phyloP scores from a whole-genome alignment of 2,113 vertebrate species.

The Etheostoma spectabile region DNA sequence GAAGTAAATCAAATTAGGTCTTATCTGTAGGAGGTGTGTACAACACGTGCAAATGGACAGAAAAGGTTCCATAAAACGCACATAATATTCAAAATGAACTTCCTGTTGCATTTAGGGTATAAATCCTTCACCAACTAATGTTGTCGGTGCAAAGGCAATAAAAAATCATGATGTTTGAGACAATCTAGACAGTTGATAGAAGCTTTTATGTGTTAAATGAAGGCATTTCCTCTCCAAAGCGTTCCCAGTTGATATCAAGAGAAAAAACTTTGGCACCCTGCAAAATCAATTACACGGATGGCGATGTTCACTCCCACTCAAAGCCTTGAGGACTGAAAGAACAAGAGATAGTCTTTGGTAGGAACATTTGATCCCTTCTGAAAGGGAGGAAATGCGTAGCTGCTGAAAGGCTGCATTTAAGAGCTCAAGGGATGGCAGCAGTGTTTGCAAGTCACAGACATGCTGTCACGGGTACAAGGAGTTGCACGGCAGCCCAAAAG shows the following conservation, averaged over 20 bases:
- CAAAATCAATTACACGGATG: constrained; percentile 75
- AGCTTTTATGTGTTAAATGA: constrained; percentile 48
- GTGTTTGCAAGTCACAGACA: constrained; percentile 69
- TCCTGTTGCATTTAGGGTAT: too few relatives aligned
- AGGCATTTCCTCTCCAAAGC: constrained; percentile 54
- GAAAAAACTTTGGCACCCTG: constrained; percentile 60
- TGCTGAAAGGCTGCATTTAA: constrained; percentile 80
- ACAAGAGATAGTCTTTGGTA: constrained; percentile 67
- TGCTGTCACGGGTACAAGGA: constrained; percentile 67
- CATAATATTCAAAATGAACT: too few relatives aligned
- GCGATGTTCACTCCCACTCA: constrained; percentile 64
- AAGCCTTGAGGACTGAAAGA: constrained; percentile 68
- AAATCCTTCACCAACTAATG: too few relatives aligned
- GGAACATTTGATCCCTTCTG: constrained; percentile 81
- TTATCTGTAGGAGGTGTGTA: too few relatives aligned
- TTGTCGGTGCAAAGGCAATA: too few relatives aligned
- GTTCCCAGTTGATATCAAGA: constrained; percentile 53
- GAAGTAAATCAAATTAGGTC: too few relatives aligned
- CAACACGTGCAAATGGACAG: too few relatives aligned
- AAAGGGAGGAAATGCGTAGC: constrained; percentile 72
- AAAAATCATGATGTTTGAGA: constrained; percentile 6
- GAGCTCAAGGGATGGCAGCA: constrained; percentile 73
- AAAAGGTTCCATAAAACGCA: too few relatives aligned
- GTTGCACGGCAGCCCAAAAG: constrained; percentile 35
- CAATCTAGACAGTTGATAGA: constrained; percentile 42